Conservation (phyloP, 1,140 invertebrate genomes). For the Holotrichia oblita region DNA sequence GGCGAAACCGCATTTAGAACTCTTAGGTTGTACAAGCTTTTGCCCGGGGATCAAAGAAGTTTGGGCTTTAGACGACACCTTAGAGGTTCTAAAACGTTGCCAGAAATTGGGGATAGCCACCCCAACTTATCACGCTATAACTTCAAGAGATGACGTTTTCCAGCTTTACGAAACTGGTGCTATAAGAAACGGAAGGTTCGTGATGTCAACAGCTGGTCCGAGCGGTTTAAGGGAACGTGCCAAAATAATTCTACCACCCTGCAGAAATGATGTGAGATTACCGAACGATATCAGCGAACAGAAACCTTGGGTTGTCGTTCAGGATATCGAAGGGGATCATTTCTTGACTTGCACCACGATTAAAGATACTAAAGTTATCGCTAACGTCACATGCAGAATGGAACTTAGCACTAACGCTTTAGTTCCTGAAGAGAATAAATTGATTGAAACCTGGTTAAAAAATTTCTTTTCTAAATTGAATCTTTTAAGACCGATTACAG, state of each 20-base stretch:
- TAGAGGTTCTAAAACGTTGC: constrained; percentile 75
- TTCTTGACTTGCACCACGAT: constrained; percentile 83
- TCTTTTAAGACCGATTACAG: constrained; percentile 71
- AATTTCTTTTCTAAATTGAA: constrained; percentile 73
- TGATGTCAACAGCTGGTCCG: constrained; percentile 77
- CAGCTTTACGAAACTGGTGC: constrained; percentile 74
- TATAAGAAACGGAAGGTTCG: constrained; percentile 70
- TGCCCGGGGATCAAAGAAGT: constrained; percentile 77
- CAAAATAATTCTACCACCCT: constrained; percentile 73
- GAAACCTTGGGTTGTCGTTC: constrained; percentile 79
- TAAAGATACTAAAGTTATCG: constrained; percentile 76
- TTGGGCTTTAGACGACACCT: constrained; percentile 74
- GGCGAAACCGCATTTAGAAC: constrained; percentile 80
- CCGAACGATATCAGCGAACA: constrained; percentile 74
- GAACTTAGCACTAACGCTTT: constrained; percentile 72
- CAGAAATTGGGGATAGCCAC: constrained; percentile 69
- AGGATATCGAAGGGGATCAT: constrained; percentile 76
- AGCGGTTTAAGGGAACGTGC: constrained; percentile 73
- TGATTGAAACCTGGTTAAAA: constrained; percentile 76
- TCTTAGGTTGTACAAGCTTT: constrained; percentile 79
- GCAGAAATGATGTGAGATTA: constrained; percentile 70
- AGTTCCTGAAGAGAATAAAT: constrained; percentile 72
- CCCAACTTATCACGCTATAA: constrained; percentile 72
- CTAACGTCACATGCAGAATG: constrained; percentile 80
- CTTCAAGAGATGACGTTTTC: constrained; percentile 72